phyloP scores from a whole-genome alignment of 2,888 invertebrate genomes.

The Heliconius hortense region DNA sequence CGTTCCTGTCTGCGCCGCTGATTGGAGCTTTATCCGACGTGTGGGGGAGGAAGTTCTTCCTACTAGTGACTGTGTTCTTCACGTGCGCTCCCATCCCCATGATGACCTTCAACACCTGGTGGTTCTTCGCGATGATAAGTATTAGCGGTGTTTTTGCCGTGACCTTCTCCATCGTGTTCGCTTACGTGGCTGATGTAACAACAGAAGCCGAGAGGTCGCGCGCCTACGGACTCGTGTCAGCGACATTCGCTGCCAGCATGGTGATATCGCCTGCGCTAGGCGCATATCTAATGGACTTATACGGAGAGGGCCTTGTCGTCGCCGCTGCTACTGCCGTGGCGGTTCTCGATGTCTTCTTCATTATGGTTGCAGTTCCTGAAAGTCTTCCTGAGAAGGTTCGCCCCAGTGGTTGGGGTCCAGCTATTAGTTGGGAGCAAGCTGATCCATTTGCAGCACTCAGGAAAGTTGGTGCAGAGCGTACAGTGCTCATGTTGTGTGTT shows the following conservation, averaged over 20 bases:
- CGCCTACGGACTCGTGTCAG: conserved; percentile 98
- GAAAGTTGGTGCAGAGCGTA: conserved; percentile 96
- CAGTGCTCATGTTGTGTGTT: conserved; percentile 97
- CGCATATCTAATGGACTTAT: conserved; percentile 91
- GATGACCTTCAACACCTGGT: conserved; percentile 99
- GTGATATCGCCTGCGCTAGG: conserved; percentile 99
- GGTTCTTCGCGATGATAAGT: conserved; percentile 99
- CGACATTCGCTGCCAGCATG: conserved; percentile 99
- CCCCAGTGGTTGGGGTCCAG: conserved; percentile 90
- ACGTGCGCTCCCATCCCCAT: conserved; percentile 99
- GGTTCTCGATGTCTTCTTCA: conserved; percentile 98
- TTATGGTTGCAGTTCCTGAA: conserved; percentile 98
- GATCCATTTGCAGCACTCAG: conserved; percentile 97
- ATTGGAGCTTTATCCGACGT: conserved; percentile 99
- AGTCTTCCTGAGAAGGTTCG: conserved; percentile 96
- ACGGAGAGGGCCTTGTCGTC: conserved; percentile 93
- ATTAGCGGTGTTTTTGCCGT: conserved; percentile 99
- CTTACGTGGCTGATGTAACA: conserved; percentile 99
- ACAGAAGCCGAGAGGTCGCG: conserved; percentile 96
- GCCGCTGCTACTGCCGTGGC: conserved; percentile 98
- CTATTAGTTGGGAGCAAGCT: conserved; percentile 98
- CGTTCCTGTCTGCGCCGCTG: conserved; percentile 98
- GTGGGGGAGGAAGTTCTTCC: conserved; percentile 99
- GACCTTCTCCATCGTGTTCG: conserved; percentile 99
- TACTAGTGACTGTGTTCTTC: conserved; percentile 98